Percentiles rank a stretch among this genome's conserved stretches.
Evolutionary conservation across 2,113 vertebrate species (phyloP).

Genomic region (Caracal caracal): DNA sequence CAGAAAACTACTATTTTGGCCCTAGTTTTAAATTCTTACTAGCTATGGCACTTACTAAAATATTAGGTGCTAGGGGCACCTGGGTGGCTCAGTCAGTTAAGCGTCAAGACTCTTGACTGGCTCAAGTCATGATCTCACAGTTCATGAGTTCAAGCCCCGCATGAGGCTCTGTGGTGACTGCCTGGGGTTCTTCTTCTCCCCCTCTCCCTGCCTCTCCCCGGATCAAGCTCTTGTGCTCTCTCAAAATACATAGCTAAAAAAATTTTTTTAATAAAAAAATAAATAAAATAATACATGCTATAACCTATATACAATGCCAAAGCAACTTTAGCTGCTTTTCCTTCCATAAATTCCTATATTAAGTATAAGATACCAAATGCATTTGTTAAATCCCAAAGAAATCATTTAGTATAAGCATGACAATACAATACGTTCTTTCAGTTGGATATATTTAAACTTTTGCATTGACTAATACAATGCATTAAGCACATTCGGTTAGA

Average conservation of each 20-base stretch:
- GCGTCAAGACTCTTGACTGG: no score
- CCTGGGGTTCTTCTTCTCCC: no score
- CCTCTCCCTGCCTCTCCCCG: no score
- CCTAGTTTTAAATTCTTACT: background rate
- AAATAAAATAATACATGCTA: no score
- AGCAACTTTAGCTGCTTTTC: conserved; percentile 26
- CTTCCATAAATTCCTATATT: conserved; percentile 16
- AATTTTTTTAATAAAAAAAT: no score
- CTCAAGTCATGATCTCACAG: no score
- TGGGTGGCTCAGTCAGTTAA: no score
- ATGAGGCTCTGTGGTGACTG: no score
- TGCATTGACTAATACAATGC: conserved; percentile 29
- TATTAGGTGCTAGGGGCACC: background rate
- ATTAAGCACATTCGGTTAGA: conserved; percentile 37
- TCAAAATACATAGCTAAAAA: no score
- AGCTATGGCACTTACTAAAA: conserved; percentile 10
- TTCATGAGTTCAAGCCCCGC: no score
- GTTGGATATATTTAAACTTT: conserved; percentile 9
- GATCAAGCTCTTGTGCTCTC: no score
- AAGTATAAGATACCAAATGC: conserved; percentile 21
- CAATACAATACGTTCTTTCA: conserved; percentile 22
- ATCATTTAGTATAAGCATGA: conserved; percentile 18
- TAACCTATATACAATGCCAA: background rate
- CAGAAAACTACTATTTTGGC: background rate
- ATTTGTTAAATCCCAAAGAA: conserved; percentile 47